A percentile compares a stretch with the other conserved stretches of the same genome.
phyloP scores from a whole-genome alignment of 2,113 vertebrate species.

The Apeltes quadracus region DNA sequence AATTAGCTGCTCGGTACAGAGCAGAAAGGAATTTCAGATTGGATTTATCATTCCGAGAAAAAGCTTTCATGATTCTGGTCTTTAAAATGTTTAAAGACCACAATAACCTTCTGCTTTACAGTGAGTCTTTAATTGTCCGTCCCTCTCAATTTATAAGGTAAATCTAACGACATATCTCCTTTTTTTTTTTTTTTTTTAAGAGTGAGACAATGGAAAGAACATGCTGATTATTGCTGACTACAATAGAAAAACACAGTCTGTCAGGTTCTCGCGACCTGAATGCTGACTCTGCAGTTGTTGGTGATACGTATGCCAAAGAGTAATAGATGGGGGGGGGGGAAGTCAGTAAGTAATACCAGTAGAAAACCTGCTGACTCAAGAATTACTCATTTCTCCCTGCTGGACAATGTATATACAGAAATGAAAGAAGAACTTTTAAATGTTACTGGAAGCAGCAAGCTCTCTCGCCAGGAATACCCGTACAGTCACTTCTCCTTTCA shows the following conservation, averaged over 20 bases:
- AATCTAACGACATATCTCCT: not conserved
- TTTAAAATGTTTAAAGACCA: not conserved
- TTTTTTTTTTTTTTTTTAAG: not conserved
- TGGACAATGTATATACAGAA: conserved; percentile 13
- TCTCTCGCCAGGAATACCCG: conserved; percentile 32
- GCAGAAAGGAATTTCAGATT: not conserved
- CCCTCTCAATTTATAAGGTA: not conserved
- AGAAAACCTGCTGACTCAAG: not conserved
- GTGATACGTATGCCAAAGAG: not conserved
- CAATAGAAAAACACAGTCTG: not conserved
- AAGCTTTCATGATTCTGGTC: not conserved
- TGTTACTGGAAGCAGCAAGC: conserved; percentile 22
- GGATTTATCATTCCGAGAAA: not conserved
- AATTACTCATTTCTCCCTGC: not conserved
- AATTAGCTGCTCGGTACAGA: not conserved
- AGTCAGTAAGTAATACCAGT: not conserved
- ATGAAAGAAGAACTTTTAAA: not conserved
- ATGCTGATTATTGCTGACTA: not conserved
- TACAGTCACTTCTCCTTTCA: conserved; percentile 37
- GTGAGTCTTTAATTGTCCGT: too few relatives aligned
- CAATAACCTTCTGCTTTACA: not conserved
- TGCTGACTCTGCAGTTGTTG: not conserved
- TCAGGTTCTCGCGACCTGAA: not conserved
- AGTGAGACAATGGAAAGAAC: not conserved
- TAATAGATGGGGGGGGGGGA: not conserved